Conservation (phyloP, 1,140 invertebrate species). For the Euwallacea similis region DNA sequence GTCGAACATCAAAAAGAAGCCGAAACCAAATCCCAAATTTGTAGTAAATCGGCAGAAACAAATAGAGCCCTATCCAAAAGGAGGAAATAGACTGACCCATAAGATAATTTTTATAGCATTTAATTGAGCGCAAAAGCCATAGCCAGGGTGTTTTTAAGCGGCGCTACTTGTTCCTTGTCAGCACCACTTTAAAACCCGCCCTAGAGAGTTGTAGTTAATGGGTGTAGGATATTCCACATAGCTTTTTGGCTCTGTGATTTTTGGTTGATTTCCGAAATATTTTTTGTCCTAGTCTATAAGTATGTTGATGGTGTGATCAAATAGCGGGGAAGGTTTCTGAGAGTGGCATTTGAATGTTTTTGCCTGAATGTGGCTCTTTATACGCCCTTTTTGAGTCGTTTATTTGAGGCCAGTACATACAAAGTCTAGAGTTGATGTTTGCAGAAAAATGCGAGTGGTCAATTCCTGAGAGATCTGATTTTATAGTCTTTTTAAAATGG, state of each 20-base stretch:
- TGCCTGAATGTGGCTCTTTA: slow-evolving; percentile 24
- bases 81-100: slow-evolving; percentile 9
- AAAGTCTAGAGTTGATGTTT: background rate
- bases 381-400: background rate
- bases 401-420: background rate
- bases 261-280: background rate
- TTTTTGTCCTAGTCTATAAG: background rate
- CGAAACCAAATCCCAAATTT: slow-evolving; percentile 1
- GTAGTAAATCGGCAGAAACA: background rate
- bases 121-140: background rate
- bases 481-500: background rate
- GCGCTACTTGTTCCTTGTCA: slow-evolving; percentile 13
- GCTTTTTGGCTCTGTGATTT: background rate
- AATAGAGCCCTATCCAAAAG: slow-evolving; percentile 15
- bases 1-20: slow-evolving; percentile 20
- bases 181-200: slow-evolving; percentile 12
- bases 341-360: slow-evolving; percentile 36
- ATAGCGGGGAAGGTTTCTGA: background rate
- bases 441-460: background rate
- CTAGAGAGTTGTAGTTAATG: too few species aligned
- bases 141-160: slow-evolving; percentile 4
- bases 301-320: background rate
- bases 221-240: background rate
- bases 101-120: slow-evolving; percentile 9
- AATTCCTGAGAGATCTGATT: background rate